Evolutionary conservation across 2,113 vertebrate species (phyloP).

Genomic region (Sander vitreus): DNA sequence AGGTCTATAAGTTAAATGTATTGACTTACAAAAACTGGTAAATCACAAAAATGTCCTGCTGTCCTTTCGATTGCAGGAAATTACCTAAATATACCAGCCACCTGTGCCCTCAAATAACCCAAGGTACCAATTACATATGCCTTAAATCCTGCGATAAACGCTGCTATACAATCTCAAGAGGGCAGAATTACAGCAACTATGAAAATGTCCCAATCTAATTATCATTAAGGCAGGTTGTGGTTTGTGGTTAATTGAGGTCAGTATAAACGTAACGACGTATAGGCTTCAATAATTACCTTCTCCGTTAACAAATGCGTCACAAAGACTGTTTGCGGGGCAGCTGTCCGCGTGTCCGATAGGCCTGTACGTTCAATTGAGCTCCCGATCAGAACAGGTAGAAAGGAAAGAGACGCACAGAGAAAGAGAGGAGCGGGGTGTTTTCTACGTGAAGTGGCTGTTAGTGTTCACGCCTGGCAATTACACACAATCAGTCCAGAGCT

Average conservation of each 20-base stretch:
- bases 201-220: constrained; percentile 92
- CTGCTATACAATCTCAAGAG: constrained; percentile 78
- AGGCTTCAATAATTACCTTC: constrained; percentile 51
- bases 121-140: constrained; percentile 86
- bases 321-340: constrained; percentile 87
- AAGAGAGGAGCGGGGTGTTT: constrained; percentile 66
- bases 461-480: constrained; percentile 93
- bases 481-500: constrained; percentile 94
- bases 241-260: constrained; percentile 88
- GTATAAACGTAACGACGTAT: constrained; percentile 71
- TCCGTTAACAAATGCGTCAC: constrained; percentile 82
- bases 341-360: constrained; percentile 84
- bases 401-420: not conserved
- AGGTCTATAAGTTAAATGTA: not conserved
- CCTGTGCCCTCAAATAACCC: constrained; percentile 56
- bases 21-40: constrained; percentile 13
- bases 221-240: constrained; percentile 84
- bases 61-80: constrained; percentile 46
- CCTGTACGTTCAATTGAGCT: constrained; percentile 60
- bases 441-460: constrained; percentile 94
- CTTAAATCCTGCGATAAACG: constrained; percentile 86
- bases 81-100: constrained; percentile 64
- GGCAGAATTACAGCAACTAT: constrained; percentile 89
- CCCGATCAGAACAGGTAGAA: constrained; percentile 88
- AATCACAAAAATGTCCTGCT: constrained; percentile 27